These are phyloP conservation scores for Brevimyrus niger DNA, from an alignment of 2,113 vertebrate species.

Conservation along the genomic window DNA sequence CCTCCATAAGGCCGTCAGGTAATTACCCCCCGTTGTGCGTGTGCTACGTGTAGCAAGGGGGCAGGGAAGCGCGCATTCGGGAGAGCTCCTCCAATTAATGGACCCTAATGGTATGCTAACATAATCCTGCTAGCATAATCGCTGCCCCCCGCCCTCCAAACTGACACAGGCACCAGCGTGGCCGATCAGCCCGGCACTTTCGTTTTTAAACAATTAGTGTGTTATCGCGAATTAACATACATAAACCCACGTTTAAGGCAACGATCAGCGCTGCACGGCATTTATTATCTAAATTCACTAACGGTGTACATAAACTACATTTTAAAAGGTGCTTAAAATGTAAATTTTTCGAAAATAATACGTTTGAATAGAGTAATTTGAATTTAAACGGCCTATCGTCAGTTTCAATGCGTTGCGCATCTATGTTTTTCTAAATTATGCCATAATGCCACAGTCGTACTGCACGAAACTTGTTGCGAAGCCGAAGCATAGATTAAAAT, in stretches of 20 bases:
- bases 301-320: neutral
- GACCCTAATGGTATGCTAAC: slow-evolving; percentile 14
- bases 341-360: neutral
- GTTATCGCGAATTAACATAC: neutral
- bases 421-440: neutral
- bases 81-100: neutral
- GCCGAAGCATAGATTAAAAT: neutral
- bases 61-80: neutral
- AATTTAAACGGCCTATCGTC: neutral
- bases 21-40: neutral
- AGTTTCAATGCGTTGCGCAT: neutral
- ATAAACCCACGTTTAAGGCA: neutral
- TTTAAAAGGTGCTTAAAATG: neutral
- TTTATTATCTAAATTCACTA: neutral
- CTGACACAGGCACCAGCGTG: neutral
- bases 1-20: neutral
- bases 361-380: neutral
- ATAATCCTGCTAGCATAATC: neutral
- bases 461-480: neutral
- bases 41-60: slow-evolving; percentile 7
- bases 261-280: neutral
- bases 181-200: neutral
- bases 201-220: neutral
- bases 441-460: neutral
- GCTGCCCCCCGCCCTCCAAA: neutral